A percentile compares a stretch with the other conserved stretches of the same genome.
phyloP scores from a whole-genome alignment of 2,797 vertebrate species.

The Anguilla marmorata region DNA sequence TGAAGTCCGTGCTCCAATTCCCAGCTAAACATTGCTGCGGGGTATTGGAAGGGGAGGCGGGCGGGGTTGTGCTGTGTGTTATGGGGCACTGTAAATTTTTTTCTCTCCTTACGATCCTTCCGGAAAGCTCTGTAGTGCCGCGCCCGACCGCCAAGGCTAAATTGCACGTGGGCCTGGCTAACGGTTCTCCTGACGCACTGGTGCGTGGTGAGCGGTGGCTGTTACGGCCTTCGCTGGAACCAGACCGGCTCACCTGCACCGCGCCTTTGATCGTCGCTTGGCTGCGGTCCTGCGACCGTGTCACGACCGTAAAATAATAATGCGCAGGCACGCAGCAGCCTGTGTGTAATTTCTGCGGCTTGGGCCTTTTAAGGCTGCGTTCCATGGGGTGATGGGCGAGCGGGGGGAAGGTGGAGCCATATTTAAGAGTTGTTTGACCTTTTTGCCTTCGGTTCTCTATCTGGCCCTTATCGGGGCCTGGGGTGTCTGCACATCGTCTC shows the following conservation, averaged over 20 bases:
- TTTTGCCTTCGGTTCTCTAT: constrained; percentile 45
- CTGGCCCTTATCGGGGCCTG: constrained; percentile 47
- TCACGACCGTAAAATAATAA: constrained; percentile 47
- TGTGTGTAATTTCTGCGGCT: constrained; percentile 51
- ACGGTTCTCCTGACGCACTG: neutral
- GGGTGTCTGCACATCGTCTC: constrained; percentile 53
- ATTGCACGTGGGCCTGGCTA: constrained; percentile 38
- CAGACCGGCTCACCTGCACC: neutral
- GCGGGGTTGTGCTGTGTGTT: constrained; percentile 61
- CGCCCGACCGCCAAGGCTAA: constrained; percentile 12
- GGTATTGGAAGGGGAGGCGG: constrained; percentile 61
- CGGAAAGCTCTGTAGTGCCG: constrained; percentile 10
- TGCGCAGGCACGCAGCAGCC: constrained; percentile 38
- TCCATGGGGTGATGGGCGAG: constrained; percentile 40
- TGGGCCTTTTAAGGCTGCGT: constrained; percentile 41
- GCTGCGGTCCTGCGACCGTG: constrained; percentile 40
- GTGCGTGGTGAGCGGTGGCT: neutral
- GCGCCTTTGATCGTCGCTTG: constrained; percentile 6
- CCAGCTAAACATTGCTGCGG: constrained; percentile 61
- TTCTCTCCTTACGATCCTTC: neutral
- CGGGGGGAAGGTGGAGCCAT: constrained; percentile 31
- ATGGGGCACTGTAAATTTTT: constrained; percentile 60
- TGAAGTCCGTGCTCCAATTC: constrained; percentile 77
- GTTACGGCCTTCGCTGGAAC: neutral
- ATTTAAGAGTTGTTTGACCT: constrained; percentile 68